phyloP scores from a whole-genome alignment of 2,888 invertebrate species.

The Dicycla oo region DNA sequence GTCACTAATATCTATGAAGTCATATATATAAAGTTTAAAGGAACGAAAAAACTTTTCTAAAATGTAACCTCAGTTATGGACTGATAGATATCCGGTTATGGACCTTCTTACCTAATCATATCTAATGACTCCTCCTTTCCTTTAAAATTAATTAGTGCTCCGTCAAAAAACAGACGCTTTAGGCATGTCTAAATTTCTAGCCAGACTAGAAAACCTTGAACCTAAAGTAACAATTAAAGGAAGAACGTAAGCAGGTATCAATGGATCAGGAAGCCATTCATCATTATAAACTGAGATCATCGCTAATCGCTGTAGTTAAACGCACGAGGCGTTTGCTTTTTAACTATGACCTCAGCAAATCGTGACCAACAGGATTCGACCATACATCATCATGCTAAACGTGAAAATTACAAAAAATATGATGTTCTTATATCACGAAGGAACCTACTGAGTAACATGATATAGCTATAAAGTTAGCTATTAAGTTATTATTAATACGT shows the following conservation, averaged over 20 bases:
- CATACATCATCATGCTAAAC: constrained; percentile 24
- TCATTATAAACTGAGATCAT: constrained; percentile 74
- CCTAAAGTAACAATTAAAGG: constrained; percentile 40
- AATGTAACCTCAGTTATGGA: not conserved
- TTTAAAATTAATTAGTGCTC: not conserved
- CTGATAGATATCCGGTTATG: no score
- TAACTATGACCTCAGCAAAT: constrained; percentile 67
- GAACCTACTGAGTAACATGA: not conserved
- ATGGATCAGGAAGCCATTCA: constrained; percentile 59
- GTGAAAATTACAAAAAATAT: constrained; percentile 36
- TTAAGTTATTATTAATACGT: not conserved
- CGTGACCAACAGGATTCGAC: constrained; percentile 66
- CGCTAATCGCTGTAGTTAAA: constrained; percentile 60
- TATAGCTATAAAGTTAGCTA: not conserved
- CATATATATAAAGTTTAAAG: not conserved
- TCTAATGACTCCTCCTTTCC: not conserved
- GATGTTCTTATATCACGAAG: not conserved
- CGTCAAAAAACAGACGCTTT: not conserved
- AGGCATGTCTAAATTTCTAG: constrained; percentile 9
- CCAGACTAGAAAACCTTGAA: constrained; percentile 16
- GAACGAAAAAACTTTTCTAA: not conserved
- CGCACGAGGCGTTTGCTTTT: constrained; percentile 54
- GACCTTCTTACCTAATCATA: not conserved
- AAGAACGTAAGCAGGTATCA: constrained; percentile 32
- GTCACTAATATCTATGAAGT: no score